Evolutionary conservation across 1,140 invertebrate species (phyloP), one percentile per base, ranked within the genome.

Genomic region (Drosophila lacteicornis): DNA sequence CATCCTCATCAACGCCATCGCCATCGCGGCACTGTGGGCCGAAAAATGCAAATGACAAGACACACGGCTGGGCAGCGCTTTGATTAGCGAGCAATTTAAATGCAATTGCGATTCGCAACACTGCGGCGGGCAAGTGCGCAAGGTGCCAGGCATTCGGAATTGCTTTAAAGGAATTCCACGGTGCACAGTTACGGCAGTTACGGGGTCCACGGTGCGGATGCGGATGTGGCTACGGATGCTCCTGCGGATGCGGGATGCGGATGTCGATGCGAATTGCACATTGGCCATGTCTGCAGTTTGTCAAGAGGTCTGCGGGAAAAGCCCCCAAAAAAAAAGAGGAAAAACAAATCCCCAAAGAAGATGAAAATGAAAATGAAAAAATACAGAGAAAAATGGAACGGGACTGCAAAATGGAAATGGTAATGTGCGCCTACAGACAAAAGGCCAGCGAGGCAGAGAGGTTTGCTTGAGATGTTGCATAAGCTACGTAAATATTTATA

Each of bases 31-130:
- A 88, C 84, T 59, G 85, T 87, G 83, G 84, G 71, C 30, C 50
- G 36, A 74, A 66, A 87, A 79, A 88, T 88, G 85, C 74, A 88
- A 88, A 88, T 88, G 81, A 75, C 38, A 53, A 47, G 75, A 57
- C 53, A 75, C 19, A 56, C 50, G 58, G 68, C 60, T 55, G 60
- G 53, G 33, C 65, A 49, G 56, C 46, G 65, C 77, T 84, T 80
- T 87, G 83, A 87, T 87, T 87, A 87, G 83, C 83, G 80, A 69
- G 60, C 80, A 88, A 87, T 87, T 87, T 88, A 83, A 87, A 87
- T 88, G 83, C 77, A 88, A 87, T 87, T 80, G 73, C 65, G 60
- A 62, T 78, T 66, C 67, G 45, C 55, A 43, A 50, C 67, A 68
- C 36, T 22, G 43, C 67, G 30, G 25, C 60, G 25, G 45, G 25